phyloP scores from a whole-genome alignment of 2,888 invertebrate genomes.

The Ennomos fuscantarius region DNA sequence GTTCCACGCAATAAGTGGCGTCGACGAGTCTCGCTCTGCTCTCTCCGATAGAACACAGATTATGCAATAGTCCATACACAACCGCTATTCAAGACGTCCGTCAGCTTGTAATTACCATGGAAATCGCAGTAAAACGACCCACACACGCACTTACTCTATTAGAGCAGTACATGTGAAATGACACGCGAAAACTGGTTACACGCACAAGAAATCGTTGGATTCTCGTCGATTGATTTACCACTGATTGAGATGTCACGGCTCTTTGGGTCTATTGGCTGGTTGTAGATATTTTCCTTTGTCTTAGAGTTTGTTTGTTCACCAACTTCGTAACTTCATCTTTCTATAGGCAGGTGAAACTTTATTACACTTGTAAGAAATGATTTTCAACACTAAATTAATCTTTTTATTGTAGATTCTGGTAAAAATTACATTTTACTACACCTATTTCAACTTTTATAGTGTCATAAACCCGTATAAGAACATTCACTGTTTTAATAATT shows the following conservation, averaged over 20 bases:
- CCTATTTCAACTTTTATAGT: conserved; percentile 57
- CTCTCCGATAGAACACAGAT: neutral
- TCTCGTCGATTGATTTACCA: conserved; percentile 19
- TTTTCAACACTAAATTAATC: conserved; percentile 38
- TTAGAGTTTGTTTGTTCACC: neutral
- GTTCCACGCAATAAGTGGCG: neutral
- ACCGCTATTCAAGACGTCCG: conserved; percentile 15
- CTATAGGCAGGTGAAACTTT: conserved; percentile 3
- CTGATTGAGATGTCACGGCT: conserved; percentile 18
- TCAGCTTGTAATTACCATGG: conserved; percentile 28
- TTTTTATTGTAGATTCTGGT: conserved; percentile 46
- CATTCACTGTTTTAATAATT: conserved; percentile 60
- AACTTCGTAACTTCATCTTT: neutral
- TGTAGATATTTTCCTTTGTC: neutral
- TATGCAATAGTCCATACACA: conserved; percentile 4
- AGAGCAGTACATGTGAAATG: conserved; percentile 12
- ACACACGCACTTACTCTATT: conserved; percentile 25
- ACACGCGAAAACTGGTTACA: conserved; percentile 25
- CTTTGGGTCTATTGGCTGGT: neutral
- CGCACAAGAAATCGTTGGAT: conserved; percentile 17
- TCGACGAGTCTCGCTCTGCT: conserved; percentile 7
- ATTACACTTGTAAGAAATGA: conserved; percentile 1
- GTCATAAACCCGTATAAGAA: conserved; percentile 63
- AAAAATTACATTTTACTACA: conserved; percentile 45
- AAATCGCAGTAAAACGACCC: conserved; percentile 25